These are phyloP conservation scores for Ceyx melanurus DNA, from an alignment of 2,113 vertebrate genomes.

Conservation along the genomic window DNA sequence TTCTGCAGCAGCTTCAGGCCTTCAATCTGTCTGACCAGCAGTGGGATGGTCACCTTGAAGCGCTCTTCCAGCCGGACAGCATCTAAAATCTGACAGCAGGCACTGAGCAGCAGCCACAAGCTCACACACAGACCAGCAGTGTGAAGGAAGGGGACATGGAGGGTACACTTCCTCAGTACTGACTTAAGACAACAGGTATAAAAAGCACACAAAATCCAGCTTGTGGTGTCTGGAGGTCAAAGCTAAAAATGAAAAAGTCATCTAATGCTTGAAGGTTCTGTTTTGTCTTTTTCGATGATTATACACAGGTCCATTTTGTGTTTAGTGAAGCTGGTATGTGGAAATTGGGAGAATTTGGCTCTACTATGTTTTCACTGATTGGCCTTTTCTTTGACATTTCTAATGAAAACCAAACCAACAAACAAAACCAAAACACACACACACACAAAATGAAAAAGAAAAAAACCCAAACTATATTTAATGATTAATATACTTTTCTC, in stretches of 20 bases:
- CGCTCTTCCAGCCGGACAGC: constrained; percentile 90
- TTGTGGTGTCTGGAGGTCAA: not conserved
- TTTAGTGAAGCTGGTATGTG: not conserved
- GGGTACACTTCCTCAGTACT: no score
- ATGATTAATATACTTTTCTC: not conserved
- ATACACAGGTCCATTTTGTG: not conserved
- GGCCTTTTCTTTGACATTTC: not conserved
- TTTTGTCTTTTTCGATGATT: not conserved
- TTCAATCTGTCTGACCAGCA: constrained; percentile 93
- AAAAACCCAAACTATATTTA: not conserved
- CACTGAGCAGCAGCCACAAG: not conserved
- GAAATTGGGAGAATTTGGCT: not conserved
- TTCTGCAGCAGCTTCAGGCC: constrained; percentile 93
- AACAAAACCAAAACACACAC: no score
- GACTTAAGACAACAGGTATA: no score
- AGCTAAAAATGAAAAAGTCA: not conserved
- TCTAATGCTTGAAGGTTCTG: not conserved
- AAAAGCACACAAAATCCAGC: not conserved
- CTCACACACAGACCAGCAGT: not conserved
- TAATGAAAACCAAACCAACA: not conserved
- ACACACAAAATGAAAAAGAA: not conserved
- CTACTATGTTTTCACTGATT: not conserved
- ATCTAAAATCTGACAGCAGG: constrained; percentile 85
- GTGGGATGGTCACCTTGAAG: constrained; percentile 90
- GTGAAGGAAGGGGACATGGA: not conserved